These are phyloP conservation scores for Rugalucina vietnamica DNA, from an alignment of 2,888 invertebrate species.

Conservation along the genomic window DNA sequence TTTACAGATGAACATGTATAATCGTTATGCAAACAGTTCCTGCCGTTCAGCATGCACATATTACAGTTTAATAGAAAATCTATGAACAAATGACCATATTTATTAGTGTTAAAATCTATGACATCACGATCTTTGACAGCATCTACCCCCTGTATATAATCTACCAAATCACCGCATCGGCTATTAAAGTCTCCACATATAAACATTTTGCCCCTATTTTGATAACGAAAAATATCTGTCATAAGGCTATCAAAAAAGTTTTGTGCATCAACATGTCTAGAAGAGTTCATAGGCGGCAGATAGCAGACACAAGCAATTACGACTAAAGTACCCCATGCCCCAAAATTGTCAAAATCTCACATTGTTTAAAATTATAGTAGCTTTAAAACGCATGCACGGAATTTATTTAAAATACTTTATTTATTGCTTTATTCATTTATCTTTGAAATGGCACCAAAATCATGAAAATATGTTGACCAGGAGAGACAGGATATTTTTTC, in stretches of 20 bases:
- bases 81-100: neutral
- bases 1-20: neutral
- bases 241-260: neutral
- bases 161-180: neutral
- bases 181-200: neutral
- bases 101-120: neutral
- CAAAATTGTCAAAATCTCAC: too few relatives aligned
- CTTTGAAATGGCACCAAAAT: too few relatives aligned
- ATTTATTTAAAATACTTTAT: too few relatives aligned
- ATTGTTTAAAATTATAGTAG: too few relatives aligned
- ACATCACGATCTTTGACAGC: neutral
- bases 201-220: neutral
- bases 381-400: too few relatives aligned
- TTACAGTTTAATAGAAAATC: neutral
- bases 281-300: neutral
- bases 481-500: too few relatives aligned
- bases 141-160: neutral
- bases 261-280: neutral
- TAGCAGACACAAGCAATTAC: constrained; percentile 3
- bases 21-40: neutral
- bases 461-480: too few relatives aligned
- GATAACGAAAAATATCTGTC: neutral
- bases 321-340: neutral
- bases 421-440: too few relatives aligned
- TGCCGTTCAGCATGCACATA: neutral